A percentile compares a stretch with the other conserved stretches of the same genome.
These are phyloP conservation scores for Callospermophilus lateralis DNA, from an alignment of 2,113 vertebrate genomes.

Conservation along the genomic window DNA sequence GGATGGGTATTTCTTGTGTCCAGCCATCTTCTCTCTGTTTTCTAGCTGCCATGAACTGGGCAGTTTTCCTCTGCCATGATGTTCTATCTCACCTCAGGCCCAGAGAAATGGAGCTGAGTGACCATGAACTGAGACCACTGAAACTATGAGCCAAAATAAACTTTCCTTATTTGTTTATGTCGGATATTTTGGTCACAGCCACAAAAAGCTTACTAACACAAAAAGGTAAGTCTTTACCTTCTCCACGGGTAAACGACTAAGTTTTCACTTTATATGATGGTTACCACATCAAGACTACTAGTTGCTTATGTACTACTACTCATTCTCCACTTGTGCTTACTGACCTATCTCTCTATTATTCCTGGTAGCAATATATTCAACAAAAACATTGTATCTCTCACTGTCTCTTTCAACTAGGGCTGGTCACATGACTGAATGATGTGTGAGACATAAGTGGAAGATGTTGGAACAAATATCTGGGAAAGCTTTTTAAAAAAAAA, in stretches of 20 bases:
- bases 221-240: neutral
- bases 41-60: neutral
- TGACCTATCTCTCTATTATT: neutral
- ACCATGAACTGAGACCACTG: neutral
- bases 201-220: neutral
- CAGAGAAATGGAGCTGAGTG: neutral
- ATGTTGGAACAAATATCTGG: neutral
- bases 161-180: neutral
- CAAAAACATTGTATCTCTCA: neutral
- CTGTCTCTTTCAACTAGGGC: neutral
- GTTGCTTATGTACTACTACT: neutral
- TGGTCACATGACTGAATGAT: neutral
- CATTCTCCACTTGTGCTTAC: neutral
- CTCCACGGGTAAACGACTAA: neutral
- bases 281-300: neutral
- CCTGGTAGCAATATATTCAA: neutral
- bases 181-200: neutral
- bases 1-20: neutral
- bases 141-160: neutral
- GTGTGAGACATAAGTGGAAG: neutral
- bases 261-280: neutral
- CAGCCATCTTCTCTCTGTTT: neutral
- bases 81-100: neutral
- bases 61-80: neutral
- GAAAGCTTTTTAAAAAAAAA: neutral